phyloP scores from a whole-genome alignment of 2,888 invertebrate species.

The Brenthis ino region DNA sequence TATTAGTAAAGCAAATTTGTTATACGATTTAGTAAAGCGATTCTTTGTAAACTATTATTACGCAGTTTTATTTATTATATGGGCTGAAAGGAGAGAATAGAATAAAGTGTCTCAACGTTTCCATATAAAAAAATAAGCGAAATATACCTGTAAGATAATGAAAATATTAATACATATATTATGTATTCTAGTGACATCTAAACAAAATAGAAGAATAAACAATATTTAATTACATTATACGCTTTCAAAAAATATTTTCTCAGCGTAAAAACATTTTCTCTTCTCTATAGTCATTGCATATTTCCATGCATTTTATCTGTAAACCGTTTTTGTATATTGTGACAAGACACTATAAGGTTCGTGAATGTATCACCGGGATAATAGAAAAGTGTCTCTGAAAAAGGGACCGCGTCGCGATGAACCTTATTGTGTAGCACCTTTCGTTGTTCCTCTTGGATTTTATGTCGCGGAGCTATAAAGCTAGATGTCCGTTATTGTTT shows the following conservation, averaged over 20 bases:
- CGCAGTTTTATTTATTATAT: no score
- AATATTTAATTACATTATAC: background rate
- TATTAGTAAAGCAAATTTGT: no score
- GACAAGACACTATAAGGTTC: constrained; percentile 33
- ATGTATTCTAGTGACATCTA: no score
- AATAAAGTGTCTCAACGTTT: no score
- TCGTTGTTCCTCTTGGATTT: constrained; percentile 47
- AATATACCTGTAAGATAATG: no score
- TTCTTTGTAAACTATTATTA: no score
- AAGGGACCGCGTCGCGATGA: constrained; percentile 46
- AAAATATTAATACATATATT: no score
- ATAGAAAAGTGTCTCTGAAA: constrained; percentile 45
- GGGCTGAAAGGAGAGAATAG: no score
- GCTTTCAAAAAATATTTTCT: background rate
- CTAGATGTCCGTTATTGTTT: constrained; percentile 40
- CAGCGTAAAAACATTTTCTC: constrained; percentile 6
- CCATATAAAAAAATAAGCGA: no score
- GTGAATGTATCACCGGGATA: constrained; percentile 38
- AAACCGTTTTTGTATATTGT: constrained; percentile 29
- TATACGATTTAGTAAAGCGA: no score
- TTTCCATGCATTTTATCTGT: constrained; percentile 33
- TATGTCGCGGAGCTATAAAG: constrained; percentile 46
- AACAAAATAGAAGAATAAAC: background rate
- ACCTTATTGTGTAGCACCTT: constrained; percentile 46
- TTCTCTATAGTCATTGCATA: constrained; percentile 27